Conservation (phyloP, 2,797 vertebrate genomes). For the Gobio occitaniae region DNA sequence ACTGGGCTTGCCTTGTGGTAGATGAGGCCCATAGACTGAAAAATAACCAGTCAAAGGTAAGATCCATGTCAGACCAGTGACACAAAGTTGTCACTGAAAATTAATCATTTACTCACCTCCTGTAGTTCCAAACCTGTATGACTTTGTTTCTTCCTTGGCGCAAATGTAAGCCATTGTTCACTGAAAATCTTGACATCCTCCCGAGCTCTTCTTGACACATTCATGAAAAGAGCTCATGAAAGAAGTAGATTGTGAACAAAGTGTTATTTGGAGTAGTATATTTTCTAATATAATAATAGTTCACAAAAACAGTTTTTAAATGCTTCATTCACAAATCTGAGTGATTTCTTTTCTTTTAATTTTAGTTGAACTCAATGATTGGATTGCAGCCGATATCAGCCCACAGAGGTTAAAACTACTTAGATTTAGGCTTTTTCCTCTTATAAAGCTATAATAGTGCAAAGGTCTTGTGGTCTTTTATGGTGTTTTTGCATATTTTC, state of each 20-base stretch:
- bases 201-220: too few relatives aligned
- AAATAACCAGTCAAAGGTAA: conserved; percentile 98
- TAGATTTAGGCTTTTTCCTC: background rate
- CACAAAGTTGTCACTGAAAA: too few relatives aligned
- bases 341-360: background rate
- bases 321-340: background rate
- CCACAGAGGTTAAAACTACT: background rate
- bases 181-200: too few relatives aligned
- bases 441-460: background rate
- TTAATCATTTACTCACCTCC: background rate
- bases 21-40: conserved; percentile 98
- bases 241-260: too few relatives aligned
- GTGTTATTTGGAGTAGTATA: too few relatives aligned
- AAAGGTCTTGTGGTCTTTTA: background rate
- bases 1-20: conserved; percentile 97
- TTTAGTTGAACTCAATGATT: background rate
- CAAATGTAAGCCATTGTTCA: background rate
- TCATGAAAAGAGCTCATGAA: too few relatives aligned
- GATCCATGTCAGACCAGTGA: background rate
- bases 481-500: background rate
- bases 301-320: background rate
- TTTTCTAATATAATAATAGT: background rate
- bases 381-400: background rate
- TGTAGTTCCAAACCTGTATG: background rate
- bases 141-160: background rate